Percentiles rank a stretch among this genome's conserved stretches.
These are phyloP conservation scores for Machimus rusticus DNA, from an alignment of 2,888 invertebrate genomes.

Conservation along the genomic window DNA sequence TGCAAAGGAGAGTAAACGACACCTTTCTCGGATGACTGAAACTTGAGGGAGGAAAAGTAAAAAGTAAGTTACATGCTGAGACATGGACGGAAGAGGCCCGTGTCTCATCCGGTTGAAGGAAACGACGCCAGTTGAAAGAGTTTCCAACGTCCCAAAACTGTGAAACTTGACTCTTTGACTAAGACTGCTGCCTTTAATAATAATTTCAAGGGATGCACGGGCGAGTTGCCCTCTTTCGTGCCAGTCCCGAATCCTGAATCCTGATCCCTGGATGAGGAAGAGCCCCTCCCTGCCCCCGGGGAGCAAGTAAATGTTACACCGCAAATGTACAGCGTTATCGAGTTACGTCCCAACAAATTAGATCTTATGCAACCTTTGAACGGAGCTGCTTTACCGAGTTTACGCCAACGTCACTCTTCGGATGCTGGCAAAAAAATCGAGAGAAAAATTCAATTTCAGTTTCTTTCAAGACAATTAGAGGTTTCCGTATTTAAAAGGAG, in stretches of 20 bases:
- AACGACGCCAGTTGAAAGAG: neutral
- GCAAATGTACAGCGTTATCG: neutral
- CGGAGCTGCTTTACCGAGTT: neutral
- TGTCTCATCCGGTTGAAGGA: neutral
- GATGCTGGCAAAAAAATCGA: neutral
- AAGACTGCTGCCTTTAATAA: neutral
- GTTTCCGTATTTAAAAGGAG: neutral
- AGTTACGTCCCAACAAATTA: neutral
- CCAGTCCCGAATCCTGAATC: neutral
- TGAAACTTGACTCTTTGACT: slow-evolving; percentile 19
- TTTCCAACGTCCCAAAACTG: neutral
- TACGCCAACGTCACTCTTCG: neutral
- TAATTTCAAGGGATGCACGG: neutral
- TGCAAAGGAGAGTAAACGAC: slow-evolving; percentile 35
- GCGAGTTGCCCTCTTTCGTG: neutral
- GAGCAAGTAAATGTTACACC: neutral
- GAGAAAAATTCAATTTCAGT: neutral
- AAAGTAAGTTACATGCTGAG: neutral
- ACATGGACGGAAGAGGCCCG: neutral
- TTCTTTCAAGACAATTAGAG: neutral
- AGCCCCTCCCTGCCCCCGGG: neutral
- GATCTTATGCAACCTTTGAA: neutral
- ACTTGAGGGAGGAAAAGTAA: neutral
- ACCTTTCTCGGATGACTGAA: slow-evolving; percentile 34
- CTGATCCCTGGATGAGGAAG: neutral